Evolutionary conservation across 1,140 invertebrate species (phyloP), one percentile per base, ranked within the genome.

Genomic region (Drosophila sturtevanti): DNA sequence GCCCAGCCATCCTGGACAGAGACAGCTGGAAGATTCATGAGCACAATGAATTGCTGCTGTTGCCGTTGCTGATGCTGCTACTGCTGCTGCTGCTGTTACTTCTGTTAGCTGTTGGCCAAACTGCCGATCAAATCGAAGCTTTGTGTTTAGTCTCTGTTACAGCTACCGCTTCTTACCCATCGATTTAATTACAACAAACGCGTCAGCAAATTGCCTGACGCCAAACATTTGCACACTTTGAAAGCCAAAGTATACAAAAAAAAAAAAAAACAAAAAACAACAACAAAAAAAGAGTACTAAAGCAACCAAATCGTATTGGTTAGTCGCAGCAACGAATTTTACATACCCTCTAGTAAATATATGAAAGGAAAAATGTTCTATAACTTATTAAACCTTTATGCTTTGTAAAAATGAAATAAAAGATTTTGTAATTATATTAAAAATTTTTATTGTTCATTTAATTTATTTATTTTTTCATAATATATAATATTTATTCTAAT

Each of bases 151-250:
- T 69, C 58, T 77, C 72, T 65, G 61, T 58, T 35, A 68, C 60
- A 60, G 67, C 24, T 76, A 87, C 65, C 68, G 77, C 79, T 48
- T 48, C 41, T 21, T 21, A 48, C 41, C 41, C 69, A 84, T 84
- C 85, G 84, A 87, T 87, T 87, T 87, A 87, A 87, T 87, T 87
- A 87, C 84, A 87, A 87, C 84, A 89, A 87, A 89, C 85, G 84
- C 84, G 85, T 89, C 79, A 89, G 84, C 84, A 89, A 87, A 87
- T 87, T 87, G 84, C 84, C 84, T 87, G 82, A 89, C 84, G 84
- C 85, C 41, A 77, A 89, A 89, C 84, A 84, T 89, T 89, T 89
- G 84, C 84, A 89, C 84, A 89, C 84, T 89, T 89, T 78, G 64
- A 74, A 74, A 84, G 84, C 41, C 82, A 78, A 81, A 65, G 78